Percentiles rank a stretch among this genome's conserved stretches.
These are phyloP conservation scores for Enteromius viviparus DNA, from an alignment of 2,797 vertebrate species.

Conservation along the genomic window DNA sequence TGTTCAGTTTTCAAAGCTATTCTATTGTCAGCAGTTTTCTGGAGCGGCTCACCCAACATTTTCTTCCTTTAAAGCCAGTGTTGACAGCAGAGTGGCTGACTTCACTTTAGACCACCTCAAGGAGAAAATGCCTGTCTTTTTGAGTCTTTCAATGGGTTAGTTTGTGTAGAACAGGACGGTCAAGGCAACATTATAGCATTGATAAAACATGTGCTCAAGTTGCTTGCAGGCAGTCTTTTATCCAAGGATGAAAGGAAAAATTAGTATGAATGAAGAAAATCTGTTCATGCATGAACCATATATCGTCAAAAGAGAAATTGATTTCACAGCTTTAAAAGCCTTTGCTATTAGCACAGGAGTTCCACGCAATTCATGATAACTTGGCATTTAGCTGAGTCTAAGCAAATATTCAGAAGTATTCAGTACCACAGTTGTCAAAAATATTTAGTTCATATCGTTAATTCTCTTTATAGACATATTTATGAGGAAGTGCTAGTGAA, in stretches of 20 bases:
- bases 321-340: slow-evolving; percentile 17
- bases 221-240: slow-evolving; percentile 20
- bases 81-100: slow-evolving; percentile 3
- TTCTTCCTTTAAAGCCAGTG: slow-evolving; percentile 25
- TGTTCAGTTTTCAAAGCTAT: neutral
- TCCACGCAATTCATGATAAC: neutral
- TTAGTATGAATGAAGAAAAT: neutral
- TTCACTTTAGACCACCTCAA: slow-evolving; percentile 10
- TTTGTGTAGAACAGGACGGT: neutral
- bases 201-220: slow-evolving; percentile 3
- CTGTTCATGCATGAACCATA: neutral
- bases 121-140: slow-evolving; percentile 16
- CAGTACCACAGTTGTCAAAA: neutral
- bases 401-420: neutral
- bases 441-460: neutral
- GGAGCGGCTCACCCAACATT: neutral
- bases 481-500: no score
- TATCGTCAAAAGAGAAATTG: slow-evolving; percentile 26
- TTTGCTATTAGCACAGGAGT: neutral
- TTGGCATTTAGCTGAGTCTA: neutral
- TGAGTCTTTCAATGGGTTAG: neutral
- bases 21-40: slow-evolving; percentile 24
- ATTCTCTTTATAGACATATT: no score
- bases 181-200: neutral
- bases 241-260: slow-evolving; percentile 14